Conservation (phyloP, 2,113 vertebrate species). For the Hipposideros armiger region DNA sequence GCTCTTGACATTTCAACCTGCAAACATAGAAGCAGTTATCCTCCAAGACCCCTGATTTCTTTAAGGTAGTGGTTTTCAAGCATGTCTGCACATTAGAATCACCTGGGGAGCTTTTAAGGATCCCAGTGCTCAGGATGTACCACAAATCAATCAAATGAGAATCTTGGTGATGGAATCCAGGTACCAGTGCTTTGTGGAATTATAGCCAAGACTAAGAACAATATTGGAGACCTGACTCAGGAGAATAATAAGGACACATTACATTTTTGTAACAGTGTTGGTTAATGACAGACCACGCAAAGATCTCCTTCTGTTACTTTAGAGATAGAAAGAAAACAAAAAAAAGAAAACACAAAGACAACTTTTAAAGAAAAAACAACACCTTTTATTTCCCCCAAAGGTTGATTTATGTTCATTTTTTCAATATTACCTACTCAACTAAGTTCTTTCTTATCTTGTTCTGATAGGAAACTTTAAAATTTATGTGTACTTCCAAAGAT, state of each 20-base stretch:
- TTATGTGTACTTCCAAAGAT: background rate
- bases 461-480: background rate
- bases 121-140: background rate
- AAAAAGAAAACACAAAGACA: background rate
- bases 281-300: background rate
- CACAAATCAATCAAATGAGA: background rate
- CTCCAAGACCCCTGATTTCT: background rate
- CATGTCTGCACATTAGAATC: background rate
- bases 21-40: background rate
- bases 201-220: background rate
- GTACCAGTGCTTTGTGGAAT: background rate
- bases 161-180: background rate
- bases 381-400: background rate
- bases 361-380: background rate
- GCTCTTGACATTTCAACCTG: background rate
- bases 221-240: background rate
- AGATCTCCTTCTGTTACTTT: background rate
- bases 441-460: constrained; percentile 44
- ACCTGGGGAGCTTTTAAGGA: background rate
- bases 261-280: background rate
- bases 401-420: constrained; percentile 7
- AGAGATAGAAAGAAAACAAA: background rate
- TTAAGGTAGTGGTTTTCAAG: background rate
- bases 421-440: background rate
- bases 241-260: too few relatives aligned